Conservation (phyloP, 2,888 invertebrate genomes). For the Cryptus armator region DNA sequence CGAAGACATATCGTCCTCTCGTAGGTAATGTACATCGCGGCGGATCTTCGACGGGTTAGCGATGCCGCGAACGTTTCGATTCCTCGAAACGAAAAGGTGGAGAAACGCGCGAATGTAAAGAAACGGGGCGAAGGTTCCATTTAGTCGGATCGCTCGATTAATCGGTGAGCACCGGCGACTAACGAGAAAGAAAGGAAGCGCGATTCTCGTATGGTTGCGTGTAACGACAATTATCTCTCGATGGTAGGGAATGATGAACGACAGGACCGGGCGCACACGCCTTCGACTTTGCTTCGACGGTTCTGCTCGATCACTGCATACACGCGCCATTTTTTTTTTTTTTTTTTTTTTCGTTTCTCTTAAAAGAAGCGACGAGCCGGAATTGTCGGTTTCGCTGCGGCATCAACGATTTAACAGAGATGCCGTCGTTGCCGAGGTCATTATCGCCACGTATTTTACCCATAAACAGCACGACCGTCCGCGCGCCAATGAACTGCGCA, state of each 20-base stretch:
- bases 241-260: constrained; percentile 55
- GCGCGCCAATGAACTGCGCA: constrained; percentile 19
- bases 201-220: constrained; percentile 10
- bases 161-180: not conserved
- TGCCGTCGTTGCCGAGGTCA: constrained; percentile 53
- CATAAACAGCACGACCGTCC: constrained; percentile 24
- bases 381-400: constrained; percentile 37
- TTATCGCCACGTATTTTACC: constrained; percentile 57
- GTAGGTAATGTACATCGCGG: not conserved
- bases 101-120: constrained; percentile 9
- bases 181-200: constrained; percentile 29
- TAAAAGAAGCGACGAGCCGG: constrained; percentile 9
- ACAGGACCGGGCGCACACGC: constrained; percentile 22
- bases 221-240: constrained; percentile 54
- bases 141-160: constrained; percentile 34
- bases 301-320: constrained; percentile 11
- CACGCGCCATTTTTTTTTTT: not conserved
- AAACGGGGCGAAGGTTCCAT: not conserved
- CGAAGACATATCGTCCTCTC: constrained; percentile 4
- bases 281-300: constrained; percentile 11
- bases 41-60: not conserved
- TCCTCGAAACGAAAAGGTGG: constrained; percentile 26
- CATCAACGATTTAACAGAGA: constrained; percentile 53
- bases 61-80: constrained; percentile 1
- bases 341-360: not conserved